These are phyloP conservation scores for Leptosomus discolor DNA, from an alignment of 2,113 vertebrate species.

Conservation along the genomic window DNA sequence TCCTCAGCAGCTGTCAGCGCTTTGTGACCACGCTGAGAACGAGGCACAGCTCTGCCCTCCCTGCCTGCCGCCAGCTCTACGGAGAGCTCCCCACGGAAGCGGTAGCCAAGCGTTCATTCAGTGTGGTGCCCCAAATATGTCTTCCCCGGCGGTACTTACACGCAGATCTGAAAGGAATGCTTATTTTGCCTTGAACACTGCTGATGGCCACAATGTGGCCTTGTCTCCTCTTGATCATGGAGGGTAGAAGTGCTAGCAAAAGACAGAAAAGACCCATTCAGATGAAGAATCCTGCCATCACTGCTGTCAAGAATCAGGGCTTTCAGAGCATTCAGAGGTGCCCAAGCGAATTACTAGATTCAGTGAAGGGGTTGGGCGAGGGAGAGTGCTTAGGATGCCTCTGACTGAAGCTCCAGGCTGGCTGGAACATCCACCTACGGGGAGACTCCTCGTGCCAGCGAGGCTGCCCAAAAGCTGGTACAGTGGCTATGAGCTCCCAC, in stretches of 20 bases:
- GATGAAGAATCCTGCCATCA: background rate
- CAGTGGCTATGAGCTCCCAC: background rate
- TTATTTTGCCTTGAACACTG: slow-evolving; percentile 94
- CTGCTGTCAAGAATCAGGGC: background rate
- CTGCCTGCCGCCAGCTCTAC: background rate
- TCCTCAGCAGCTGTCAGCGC: background rate
- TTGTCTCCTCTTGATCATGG: slow-evolving; percentile 83
- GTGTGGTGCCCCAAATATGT: background rate
- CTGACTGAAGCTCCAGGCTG: background rate
- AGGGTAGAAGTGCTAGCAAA: slow-evolving; percentile 83
- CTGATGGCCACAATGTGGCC: slow-evolving; percentile 92
- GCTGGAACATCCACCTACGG: background rate
- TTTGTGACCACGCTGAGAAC: background rate
- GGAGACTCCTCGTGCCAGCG: background rate
- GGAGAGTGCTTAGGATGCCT: background rate
- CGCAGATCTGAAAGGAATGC: slow-evolving; percentile 92
- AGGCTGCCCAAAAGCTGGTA: background rate
- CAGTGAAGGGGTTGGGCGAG: background rate
- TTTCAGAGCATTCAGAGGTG: background rate
- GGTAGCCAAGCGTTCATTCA: slow-evolving; percentile 22
- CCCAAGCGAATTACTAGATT: background rate
- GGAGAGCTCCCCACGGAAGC: background rate
- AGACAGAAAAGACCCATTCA: slow-evolving; percentile 35
- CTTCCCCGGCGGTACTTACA: slow-evolving; percentile 80
- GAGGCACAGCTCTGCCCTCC: background rate